Percentiles rank a stretch among this genome's conserved stretches.
phyloP scores from a whole-genome alignment of 1,140 invertebrate species.

The Scaptomyza montana region DNA sequence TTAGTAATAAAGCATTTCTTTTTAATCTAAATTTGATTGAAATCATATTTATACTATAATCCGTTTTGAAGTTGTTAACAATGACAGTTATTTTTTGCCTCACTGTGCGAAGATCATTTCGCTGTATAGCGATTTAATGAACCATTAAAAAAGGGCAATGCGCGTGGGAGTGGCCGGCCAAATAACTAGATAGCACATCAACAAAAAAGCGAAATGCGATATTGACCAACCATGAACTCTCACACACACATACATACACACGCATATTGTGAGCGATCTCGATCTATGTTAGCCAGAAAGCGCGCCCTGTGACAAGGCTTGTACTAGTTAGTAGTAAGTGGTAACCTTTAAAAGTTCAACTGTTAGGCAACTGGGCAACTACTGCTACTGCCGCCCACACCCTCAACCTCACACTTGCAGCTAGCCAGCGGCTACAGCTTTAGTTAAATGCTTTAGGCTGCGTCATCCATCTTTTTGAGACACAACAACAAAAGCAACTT shows the following conservation, averaged over 20 bases:
- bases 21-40: too few relatives aligned
- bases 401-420: slow-evolving; percentile 14
- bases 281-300: slow-evolving; percentile 11
- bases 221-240: slow-evolving; percentile 66
- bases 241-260: slow-evolving; percentile 6
- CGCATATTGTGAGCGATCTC: neutral
- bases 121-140: slow-evolving; percentile 38
- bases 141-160: slow-evolving; percentile 53
- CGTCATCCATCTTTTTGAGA: slow-evolving; percentile 1
- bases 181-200: neutral
- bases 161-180: slow-evolving; percentile 63
- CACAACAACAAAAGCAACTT: slow-evolving; percentile 5
- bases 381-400: slow-evolving; percentile 17
- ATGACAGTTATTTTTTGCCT: neutral
- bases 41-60: too few relatives aligned
- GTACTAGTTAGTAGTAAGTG: neutral
- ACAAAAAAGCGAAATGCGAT: neutral
- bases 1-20: too few relatives aligned
- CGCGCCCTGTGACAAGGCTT: slow-evolving; percentile 28
- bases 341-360: slow-evolving; percentile 62
- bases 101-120: neutral
- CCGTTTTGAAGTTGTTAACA: too few relatives aligned
- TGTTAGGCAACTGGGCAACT: slow-evolving; percentile 27
- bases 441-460: neutral
- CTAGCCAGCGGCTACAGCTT: too few relatives aligned